Percentiles rank a stretch among this genome's conserved stretches.
Evolutionary conservation across 2,888 invertebrate genomes (phyloP).

Genomic region (Cosmorhoe ocellata): DNA sequence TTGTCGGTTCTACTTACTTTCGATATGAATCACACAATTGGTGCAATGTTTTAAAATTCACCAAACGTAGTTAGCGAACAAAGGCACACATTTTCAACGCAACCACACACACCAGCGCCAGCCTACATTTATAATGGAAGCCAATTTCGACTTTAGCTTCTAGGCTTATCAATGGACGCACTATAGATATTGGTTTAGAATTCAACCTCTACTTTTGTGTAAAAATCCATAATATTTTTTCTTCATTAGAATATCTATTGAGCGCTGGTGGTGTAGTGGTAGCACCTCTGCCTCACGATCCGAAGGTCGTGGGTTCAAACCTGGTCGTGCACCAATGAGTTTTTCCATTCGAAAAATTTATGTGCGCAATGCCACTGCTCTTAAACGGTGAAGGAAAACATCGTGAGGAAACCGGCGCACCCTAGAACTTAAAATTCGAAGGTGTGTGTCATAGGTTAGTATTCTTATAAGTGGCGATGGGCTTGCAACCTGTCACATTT

Average conservation of each 20-base stretch:
- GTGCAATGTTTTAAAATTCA: conserved; percentile 7
- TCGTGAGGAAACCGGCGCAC: too few species aligned
- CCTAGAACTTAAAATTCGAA: too few species aligned
- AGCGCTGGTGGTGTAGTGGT: too few species aligned
- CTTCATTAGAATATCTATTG: not conserved
- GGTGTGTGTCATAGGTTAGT: too few species aligned
- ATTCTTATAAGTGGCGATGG: too few species aligned
- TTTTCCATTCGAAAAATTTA: too few species aligned
- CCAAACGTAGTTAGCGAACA: not conserved
- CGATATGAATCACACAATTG: conserved; percentile 1
- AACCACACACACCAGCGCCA: not conserved
- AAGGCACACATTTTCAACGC: not conserved
- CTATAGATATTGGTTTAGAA: not conserved
- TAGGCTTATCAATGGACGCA: not conserved
- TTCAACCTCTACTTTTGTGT: not conserved
- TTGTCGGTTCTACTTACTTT: not conserved
- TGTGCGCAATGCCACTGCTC: too few species aligned
- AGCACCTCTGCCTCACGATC: too few species aligned
- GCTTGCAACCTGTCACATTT: too few species aligned
- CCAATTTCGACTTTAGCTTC: not conserved
- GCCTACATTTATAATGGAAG: not conserved
- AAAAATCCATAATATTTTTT: not conserved
- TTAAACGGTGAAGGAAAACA: too few species aligned
- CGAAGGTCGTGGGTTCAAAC: too few species aligned
- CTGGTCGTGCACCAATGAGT: too few species aligned